Evolutionary conservation across 2,113 vertebrate genomes (phyloP).

Genomic region (Melanocharis versteri): DNA sequence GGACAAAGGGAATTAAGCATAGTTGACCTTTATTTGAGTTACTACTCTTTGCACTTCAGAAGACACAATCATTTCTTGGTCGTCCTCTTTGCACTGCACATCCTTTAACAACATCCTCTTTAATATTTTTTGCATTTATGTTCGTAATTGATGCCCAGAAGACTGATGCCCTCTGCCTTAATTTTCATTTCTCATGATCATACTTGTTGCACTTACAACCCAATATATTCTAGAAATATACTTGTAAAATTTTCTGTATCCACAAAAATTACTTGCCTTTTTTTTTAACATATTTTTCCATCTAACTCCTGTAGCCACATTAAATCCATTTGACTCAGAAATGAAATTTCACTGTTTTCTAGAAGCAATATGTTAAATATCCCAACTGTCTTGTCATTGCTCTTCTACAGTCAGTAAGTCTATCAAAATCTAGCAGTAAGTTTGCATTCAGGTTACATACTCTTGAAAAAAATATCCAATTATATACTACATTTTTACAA

Average conservation of each 20-base stretch:
- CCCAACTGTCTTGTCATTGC: background rate
- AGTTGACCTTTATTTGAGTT: background rate
- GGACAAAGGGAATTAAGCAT: background rate
- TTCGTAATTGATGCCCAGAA: background rate
- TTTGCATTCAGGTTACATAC: background rate
- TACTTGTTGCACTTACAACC: background rate
- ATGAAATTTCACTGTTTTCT: background rate
- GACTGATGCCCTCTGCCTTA: background rate
- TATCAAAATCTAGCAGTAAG: background rate
- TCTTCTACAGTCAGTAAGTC: background rate
- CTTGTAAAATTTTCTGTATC: background rate
- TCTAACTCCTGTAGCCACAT: background rate
- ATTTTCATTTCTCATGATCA: background rate
- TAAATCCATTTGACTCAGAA: background rate
- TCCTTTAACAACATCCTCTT: background rate
- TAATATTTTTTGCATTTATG: background rate
- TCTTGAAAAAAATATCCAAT: background rate
- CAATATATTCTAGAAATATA: background rate
- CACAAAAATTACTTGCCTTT: background rate
- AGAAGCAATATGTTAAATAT: background rate
- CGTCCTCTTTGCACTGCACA: background rate
- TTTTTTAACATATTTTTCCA: background rate
- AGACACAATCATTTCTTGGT: background rate
- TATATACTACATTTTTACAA: background rate
- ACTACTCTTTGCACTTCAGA: background rate